Base-by-base conservation (phyloP, 2,888 invertebrate genomes). In the Cheilosia urbana region DNA sequence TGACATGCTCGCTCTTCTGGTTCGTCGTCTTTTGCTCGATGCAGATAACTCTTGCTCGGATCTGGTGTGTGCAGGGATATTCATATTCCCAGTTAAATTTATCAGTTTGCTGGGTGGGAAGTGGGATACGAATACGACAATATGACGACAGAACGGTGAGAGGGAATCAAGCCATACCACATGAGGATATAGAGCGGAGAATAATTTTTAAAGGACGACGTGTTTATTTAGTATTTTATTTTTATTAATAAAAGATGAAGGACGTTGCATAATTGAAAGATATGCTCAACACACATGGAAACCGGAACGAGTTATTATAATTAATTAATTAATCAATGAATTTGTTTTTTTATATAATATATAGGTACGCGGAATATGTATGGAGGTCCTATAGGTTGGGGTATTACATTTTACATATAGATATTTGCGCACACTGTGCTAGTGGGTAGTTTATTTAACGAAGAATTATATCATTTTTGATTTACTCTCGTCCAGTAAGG, bases 321-420 rank as follows among this genome's bases (percentile, higher is more conserved):
- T 73, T 73, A 63, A 73, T 65, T 55, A 19, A 73, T 65, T 63
- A 19, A 57, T 73, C 42, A 73, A 73, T 73, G 53, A 34, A 72
- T 51, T 6, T 51, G 13, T 24, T 17, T n/a, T 45, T 45, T n/a
- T 24, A 24, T 24, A 24, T 24, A 24, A 2, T 30, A 7, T 27
- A 0, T 30, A 30, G 7, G 30, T 30, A 30, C 2, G 30, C 2
- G 1, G 2, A 6, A 0, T 34, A 9, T 34, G n/a, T n/a, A 34
- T 11, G 34, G 9, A 34, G 11, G 9, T 34, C 9, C 34, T 34
- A 2, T 34, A 34, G 9, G 30, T 2, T 9, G 30, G 30, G 30
- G 34, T 34, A 11, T 34, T 7, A n/a, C n/a, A n/a, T n/a, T n/a
- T n/a, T n/a, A n/a, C n/a, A n/a, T n/a, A 7, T 6, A 7, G 1